Base-by-base conservation (phyloP, 2,888 invertebrate species). In the Drosophila monieri region DNA sequence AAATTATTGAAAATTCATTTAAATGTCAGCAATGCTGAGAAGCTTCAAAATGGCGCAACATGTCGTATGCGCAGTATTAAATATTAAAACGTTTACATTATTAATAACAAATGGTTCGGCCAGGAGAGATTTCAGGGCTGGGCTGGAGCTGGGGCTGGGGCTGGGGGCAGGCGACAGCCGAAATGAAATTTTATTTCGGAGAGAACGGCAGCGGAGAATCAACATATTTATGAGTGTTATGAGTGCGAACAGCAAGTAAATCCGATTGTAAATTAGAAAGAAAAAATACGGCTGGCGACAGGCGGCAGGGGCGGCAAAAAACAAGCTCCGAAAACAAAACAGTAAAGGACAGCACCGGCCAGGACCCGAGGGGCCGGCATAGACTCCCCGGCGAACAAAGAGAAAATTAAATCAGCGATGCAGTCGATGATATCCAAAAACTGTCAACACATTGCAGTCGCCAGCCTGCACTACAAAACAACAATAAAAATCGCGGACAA, bases 1-100 rank as follows among this genome's bases (percentile, higher is more conserved):
- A 76, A 85, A 85, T 85, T 85, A 80, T 85, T 85, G 83, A 78
- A 80, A 81, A 85, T 76, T 80, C 85, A 81, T 85, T 80, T 85
- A 79, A 80, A 85, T 80, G 85, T 81, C 79, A 85, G 64, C 62
- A 44, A 49, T 56, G 56, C 27, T 18, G 41, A 37, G 53, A 41
- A 66, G 46, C 47, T 30, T 25, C 43, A 27, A 79, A 77, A 57
- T 68, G 76, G 66, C 74, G 66, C 77, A 78, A 78, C 77, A 80
- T 80, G 85, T 79, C 85, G 81, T 85, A 81, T 80, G 77, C 79
- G 85, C 77, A 71, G 72, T 80, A 79, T 80, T 73, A 80, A 80
- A 80, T 80, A 80, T 80, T 76, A 81, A 80, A 79, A 69, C 70
- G 74, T 66, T 81, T 85, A 73, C 85, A 85, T 85, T 76, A 85